Percentiles rank a stretch among this genome's conserved stretches.
Evolutionary conservation across 2,888 invertebrate genomes (phyloP).

Genomic region (Leucophenga montana): DNA sequence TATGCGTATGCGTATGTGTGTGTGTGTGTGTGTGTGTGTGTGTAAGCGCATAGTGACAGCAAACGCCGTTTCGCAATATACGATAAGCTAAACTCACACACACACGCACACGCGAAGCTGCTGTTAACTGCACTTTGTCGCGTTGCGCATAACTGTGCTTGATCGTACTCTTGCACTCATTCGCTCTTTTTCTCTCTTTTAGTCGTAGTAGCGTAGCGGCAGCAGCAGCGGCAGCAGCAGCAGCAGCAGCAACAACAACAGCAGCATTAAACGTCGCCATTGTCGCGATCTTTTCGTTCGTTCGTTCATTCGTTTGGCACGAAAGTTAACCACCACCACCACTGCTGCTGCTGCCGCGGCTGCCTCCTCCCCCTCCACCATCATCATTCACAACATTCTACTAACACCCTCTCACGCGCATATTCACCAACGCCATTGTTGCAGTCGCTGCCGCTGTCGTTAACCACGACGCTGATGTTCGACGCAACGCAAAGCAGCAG

Average conservation of each 20-base stretch:
- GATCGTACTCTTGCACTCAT: not conserved
- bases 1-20: not conserved
- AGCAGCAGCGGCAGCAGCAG: too few relatives aligned
- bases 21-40: not conserved
- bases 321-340: slow-evolving; percentile 28
- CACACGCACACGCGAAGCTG: slow-evolving; percentile 7
- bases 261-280: slow-evolving; percentile 16
- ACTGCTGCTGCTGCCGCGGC: not conserved
- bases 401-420: slow-evolving; percentile 7
- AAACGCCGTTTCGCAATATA: not conserved
- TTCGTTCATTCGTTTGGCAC: slow-evolving; percentile 44
- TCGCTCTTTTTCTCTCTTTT: not conserved
- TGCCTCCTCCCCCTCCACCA: slow-evolving; percentile 9
- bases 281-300: slow-evolving; percentile 36
- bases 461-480: slow-evolving; percentile 23
- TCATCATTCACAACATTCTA: too few relatives aligned
- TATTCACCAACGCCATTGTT: not conserved
- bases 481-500: not conserved
- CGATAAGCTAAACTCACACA: slow-evolving; percentile 5
- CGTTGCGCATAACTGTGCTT: slow-evolving; percentile 14
- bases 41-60: not conserved
- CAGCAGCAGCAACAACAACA: slow-evolving; percentile 38
- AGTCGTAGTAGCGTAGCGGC: too few relatives aligned
- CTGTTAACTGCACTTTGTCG: slow-evolving; percentile 5
- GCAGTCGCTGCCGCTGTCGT: slow-evolving; percentile 16